These are phyloP conservation scores for Hemistola chrysoprasaria DNA, from an alignment of 2,888 invertebrate genomes.

Conservation along the genomic window DNA sequence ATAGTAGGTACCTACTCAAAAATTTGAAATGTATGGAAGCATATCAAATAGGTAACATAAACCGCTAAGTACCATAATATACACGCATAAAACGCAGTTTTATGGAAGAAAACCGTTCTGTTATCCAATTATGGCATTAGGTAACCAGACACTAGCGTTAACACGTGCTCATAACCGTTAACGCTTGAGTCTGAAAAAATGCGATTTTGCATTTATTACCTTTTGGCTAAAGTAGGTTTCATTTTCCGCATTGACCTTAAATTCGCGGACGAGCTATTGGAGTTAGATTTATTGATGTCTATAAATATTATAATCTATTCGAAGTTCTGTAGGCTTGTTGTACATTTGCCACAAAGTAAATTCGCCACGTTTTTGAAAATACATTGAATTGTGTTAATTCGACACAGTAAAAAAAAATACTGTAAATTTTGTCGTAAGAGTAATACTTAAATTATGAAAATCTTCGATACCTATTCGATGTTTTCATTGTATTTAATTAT, in stretches of 20 bases:
- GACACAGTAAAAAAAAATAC: too few relatives aligned
- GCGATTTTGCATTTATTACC: conserved; percentile 3
- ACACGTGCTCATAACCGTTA: conserved; percentile 17
- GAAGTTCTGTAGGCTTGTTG: too few relatives aligned
- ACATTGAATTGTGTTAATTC: too few relatives aligned
- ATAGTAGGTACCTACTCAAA: too few relatives aligned
- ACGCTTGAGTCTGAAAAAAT: not conserved
- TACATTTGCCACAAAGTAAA: too few relatives aligned
- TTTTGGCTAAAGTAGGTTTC: conserved; percentile 1
- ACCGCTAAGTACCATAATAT: conserved; percentile 7
- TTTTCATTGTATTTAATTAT: too few relatives aligned
- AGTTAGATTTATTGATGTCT: too few relatives aligned
- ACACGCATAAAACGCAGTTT: conserved; percentile 11
- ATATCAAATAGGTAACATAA: conserved; percentile 15
- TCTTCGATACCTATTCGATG: too few relatives aligned
- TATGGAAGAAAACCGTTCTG: conserved; percentile 16
- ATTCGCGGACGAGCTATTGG: not conserved
- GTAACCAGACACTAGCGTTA: conserved; percentile 19
- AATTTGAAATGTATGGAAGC: conserved; percentile 9
- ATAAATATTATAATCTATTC: too few relatives aligned
- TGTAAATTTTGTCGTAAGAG: too few relatives aligned
- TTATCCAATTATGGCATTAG: conserved; percentile 31
- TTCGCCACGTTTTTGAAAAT: too few relatives aligned
- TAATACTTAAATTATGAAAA: too few relatives aligned
- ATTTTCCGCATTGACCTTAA: not conserved